Evolutionary conservation across 2,797 vertebrate genomes (phyloP).

Genomic region (Petrocephalus sullivani): DNA sequence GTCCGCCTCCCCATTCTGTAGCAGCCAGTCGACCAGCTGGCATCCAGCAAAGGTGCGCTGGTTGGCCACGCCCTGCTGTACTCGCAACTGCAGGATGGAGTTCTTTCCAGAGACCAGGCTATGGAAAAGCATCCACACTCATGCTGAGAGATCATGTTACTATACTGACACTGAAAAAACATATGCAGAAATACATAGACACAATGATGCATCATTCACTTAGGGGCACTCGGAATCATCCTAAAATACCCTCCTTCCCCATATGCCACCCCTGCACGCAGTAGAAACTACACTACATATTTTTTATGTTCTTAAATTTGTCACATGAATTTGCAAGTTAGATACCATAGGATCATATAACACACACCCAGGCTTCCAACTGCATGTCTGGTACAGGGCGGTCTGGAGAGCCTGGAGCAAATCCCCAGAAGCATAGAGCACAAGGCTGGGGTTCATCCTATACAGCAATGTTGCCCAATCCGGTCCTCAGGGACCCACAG

Average conservation of each 20-base stretch:
- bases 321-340: not conserved
- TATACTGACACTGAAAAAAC: not conserved
- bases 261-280: not conserved
- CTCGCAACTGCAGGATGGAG: constrained; percentile 68
- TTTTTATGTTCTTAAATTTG: not conserved
- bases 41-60: constrained; percentile 72
- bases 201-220: not conserved
- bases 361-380: not conserved
- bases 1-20: constrained; percentile 71
- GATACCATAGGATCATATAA: not conserved
- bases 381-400: not conserved
- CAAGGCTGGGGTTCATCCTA: not conserved
- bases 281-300: not conserved
- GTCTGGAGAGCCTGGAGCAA: not conserved
- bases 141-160: not conserved
- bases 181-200: not conserved
- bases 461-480: no score
- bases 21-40: constrained; percentile 76
- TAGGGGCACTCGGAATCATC: not conserved
- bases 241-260: not conserved
- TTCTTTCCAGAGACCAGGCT: constrained; percentile 67
- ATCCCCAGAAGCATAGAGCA: not conserved
- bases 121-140: constrained; percentile 10
- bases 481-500: no score
- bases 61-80: constrained; percentile 69